Conservation (phyloP, 2,797 vertebrate genomes). For the Sylvilagus floridanus region DNA sequence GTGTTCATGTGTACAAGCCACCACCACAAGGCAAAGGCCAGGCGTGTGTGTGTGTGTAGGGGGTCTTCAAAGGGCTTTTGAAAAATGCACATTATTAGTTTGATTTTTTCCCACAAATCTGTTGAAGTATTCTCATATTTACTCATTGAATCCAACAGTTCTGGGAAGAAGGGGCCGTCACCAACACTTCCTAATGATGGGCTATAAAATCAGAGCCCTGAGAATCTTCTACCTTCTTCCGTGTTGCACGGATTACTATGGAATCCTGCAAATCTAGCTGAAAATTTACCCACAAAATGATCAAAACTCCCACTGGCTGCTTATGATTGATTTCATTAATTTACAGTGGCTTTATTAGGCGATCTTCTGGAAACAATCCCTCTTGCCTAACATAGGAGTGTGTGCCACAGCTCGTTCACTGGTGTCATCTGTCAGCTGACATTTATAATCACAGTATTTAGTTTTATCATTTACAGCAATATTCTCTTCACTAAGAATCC, state of each 20-base stretch:
- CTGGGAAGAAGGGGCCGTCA: not conserved
- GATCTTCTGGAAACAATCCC: not conserved
- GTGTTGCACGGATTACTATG: not conserved
- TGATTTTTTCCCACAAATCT: too few species aligned
- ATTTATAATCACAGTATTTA: constrained; percentile 68
- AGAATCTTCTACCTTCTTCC: not conserved
- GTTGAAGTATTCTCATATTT: not conserved
- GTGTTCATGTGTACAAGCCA: not conserved
- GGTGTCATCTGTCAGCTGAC: constrained; percentile 41
- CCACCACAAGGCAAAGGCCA: not conserved
- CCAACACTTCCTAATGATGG: not conserved
- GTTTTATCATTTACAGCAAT: not conserved
- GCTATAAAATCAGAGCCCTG: not conserved
- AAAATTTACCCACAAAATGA: not conserved
- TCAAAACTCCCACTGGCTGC: not conserved
- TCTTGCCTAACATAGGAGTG: constrained; percentile 21
- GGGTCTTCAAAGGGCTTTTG: not conserved
- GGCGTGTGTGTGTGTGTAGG: not conserved
- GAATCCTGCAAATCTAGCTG: not conserved
- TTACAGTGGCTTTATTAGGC: not conserved
- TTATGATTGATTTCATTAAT: not conserved
- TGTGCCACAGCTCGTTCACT: not conserved
- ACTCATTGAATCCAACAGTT: not conserved
- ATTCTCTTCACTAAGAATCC: constrained; percentile 22
- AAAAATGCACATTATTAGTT: too few species aligned